Base-by-base conservation (phyloP, 2,113 vertebrate species). In the Tyto alba region DNA sequence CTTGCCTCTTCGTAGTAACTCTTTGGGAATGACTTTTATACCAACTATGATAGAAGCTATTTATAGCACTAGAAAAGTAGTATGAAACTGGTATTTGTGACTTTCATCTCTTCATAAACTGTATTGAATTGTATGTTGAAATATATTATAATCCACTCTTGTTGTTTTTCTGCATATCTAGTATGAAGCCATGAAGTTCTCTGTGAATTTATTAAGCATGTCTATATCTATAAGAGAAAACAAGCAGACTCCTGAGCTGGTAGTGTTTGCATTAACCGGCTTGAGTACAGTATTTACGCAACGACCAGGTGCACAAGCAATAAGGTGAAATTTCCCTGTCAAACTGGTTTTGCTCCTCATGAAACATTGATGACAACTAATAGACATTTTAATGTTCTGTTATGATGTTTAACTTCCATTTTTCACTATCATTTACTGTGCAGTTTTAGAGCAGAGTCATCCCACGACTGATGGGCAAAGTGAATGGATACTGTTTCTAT, bases 141-240 rank as follows among this genome's bases (percentile, higher is more conserved):
- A 3, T 83, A 29, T 55, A 75, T 75, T 83, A 5, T 84, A 32
- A 62, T 32, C 19, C 5, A 14, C 26, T 90, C 11, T 73, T 62
- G 21, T 84, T 91, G 45, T 91, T 72, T 95, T 85, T 88, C 86
- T 87, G 27, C 67, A 75, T 97, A 36, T 78, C 74, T 98, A 99
- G 99, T 99, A 99, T 98, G 99, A 99, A 97, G 98, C 99, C 95
- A 98, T 99, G 98, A 99, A 99, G 95, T 96, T 99, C 26, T 98
- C 98, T 84, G 98, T 99, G 97, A 99, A 99, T 77, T 98, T 99
- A 96, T 86, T 98, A 89, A 99, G 97, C 75, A 98, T 99, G 98
- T 98, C 98, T 30, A 32, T 99, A 90, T 97, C 98, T 50, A 96
- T 99, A 92, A 99, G 99, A 97, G 99, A 99, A 97, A 96, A 98